Percentiles rank a stretch among this genome's conserved stretches.
Evolutionary conservation across 2,797 vertebrate genomes (phyloP).

Genomic region (Hyperoplus lanceolatus): DNA sequence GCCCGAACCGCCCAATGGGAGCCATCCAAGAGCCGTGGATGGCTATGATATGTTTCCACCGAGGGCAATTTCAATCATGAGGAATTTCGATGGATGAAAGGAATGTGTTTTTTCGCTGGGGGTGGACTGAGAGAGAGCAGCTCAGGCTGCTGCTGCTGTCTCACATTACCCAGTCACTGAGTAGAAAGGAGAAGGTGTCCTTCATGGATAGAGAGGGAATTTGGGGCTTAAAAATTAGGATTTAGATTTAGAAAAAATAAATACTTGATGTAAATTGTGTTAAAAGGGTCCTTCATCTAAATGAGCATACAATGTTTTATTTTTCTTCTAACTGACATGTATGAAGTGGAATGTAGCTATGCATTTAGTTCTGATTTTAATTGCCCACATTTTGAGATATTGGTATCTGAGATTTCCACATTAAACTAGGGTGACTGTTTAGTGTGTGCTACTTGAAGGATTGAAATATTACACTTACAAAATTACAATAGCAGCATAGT

Average conservation of each 20-base stretch:
- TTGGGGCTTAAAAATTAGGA: neutral
- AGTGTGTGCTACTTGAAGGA: too few relatives aligned
- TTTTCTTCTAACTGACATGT: neutral
- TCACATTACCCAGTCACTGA: conserved; percentile 33
- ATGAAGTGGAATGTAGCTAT: neutral
- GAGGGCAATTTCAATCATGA: conserved; percentile 84
- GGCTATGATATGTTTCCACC: conserved; percentile 86
- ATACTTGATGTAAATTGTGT: neutral
- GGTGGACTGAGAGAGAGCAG: conserved; percentile 69
- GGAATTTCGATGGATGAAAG: conserved; percentile 86
- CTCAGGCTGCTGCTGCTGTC: conserved; percentile 58
- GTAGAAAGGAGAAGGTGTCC: conserved; percentile 17
- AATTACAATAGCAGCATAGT: neutral
- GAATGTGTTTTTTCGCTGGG: conserved; percentile 76
- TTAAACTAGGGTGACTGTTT: too few relatives aligned
- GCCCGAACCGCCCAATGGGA: conserved; percentile 74
- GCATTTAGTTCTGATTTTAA: neutral
- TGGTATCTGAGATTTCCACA: neutral
- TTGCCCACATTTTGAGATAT: neutral
- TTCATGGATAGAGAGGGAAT: neutral
- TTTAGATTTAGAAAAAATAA: neutral
- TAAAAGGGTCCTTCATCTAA: neutral
- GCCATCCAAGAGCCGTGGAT: conserved; percentile 84
- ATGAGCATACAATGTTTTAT: neutral
- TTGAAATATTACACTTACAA: neutral